These are phyloP conservation scores for Pedetes capensis DNA, from an alignment of 2,113 vertebrate species.

Conservation along the genomic window DNA sequence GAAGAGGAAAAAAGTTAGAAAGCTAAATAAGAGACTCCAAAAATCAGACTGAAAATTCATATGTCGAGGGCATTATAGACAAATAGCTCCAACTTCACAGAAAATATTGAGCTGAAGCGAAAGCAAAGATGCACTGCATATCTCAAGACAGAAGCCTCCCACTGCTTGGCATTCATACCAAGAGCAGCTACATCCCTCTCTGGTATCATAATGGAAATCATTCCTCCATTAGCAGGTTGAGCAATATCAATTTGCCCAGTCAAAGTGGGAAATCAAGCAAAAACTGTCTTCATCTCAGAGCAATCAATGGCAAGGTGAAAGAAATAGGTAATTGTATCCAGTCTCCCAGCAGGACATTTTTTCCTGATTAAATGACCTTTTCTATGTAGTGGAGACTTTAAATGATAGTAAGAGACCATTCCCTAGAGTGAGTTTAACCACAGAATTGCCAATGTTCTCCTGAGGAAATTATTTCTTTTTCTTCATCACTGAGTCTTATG, in stretches of 20 bases:
- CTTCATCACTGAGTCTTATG: background rate
- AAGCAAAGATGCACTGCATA: background rate
- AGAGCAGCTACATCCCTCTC: background rate
- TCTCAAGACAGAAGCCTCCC: background rate
- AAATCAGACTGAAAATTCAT: constrained; percentile 46
- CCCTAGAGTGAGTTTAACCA: background rate
- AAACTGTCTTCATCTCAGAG: constrained; percentile 24
- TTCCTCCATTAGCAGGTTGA: constrained; percentile 45
- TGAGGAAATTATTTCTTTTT: background rate
- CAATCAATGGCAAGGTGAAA: constrained; percentile 56
- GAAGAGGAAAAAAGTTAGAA: constrained; percentile 14
- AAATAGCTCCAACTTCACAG: background rate
- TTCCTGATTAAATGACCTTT: constrained; percentile 41
- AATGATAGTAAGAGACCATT: background rate
- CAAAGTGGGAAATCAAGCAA: constrained; percentile 63
- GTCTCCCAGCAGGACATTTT: constrained; percentile 18
- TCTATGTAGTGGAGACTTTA: background rate
- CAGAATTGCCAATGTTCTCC: background rate
- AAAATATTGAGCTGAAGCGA: constrained; percentile 10
- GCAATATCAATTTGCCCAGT: constrained; percentile 51
- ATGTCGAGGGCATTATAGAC: background rate
- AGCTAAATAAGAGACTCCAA: constrained; percentile 35
- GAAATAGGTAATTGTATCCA: constrained; percentile 23
- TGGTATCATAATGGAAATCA: constrained; percentile 29
- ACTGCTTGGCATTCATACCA: background rate